phyloP scores from a whole-genome alignment of 2,113 vertebrate genomes.

The Enhydra lutris region DNA sequence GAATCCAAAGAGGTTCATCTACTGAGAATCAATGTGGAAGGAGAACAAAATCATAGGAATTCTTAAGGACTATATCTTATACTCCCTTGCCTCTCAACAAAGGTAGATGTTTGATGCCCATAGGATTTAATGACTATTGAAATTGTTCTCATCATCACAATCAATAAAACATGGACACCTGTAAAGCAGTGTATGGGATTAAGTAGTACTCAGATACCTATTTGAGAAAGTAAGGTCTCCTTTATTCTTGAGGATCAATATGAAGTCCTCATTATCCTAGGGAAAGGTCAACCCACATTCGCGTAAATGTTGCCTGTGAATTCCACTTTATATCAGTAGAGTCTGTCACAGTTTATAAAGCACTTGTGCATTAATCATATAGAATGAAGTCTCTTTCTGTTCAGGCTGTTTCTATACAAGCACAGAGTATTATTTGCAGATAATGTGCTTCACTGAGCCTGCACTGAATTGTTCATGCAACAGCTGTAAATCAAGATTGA shows the following conservation, averaged over 20 bases:
- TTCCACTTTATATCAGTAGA: background rate
- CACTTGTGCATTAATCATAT: slow-evolving; percentile 12
- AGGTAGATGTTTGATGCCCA: background rate
- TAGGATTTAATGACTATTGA: background rate
- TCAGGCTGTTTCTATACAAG: background rate
- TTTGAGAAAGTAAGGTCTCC: background rate
- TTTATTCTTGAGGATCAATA: background rate
- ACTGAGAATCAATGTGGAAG: background rate
- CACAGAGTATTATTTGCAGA: slow-evolving; percentile 57
- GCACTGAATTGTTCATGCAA: slow-evolving; percentile 55
- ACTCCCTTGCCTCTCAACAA: background rate
- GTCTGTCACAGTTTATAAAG: background rate
- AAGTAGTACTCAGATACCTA: background rate
- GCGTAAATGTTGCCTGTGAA: background rate
- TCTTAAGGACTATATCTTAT: background rate
- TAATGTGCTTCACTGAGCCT: slow-evolving; percentile 55
- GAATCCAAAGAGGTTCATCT: background rate
- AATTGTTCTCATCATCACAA: background rate
- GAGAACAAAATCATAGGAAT: background rate
- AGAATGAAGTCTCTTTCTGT: background rate
- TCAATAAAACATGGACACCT: background rate
- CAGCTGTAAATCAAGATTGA: slow-evolving; percentile 69
- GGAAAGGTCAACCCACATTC: background rate
- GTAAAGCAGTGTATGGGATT: background rate
- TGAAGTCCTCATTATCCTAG: background rate